Evolutionary conservation across 2,797 vertebrate species (phyloP), one percentile per base, ranked within the genome.

Genomic region (Enteromius paludinosus): DNA sequence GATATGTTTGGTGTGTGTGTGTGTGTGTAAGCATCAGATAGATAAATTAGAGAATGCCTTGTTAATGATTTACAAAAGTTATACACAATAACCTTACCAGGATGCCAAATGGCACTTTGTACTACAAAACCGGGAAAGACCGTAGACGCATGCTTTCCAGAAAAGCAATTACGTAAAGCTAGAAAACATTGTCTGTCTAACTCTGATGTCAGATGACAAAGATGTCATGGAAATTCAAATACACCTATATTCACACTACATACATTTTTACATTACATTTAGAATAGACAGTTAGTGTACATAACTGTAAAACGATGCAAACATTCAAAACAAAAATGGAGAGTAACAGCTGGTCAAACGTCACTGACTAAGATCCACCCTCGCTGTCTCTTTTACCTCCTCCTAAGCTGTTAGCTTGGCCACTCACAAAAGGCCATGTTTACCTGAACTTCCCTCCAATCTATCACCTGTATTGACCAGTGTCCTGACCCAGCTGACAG

Each of bases 11-110:
- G n/a, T 59, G 54, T 59, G 54, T 88, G 62, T 49, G 70, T 76
- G 20, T 76, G 10, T 82, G 73, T 77, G 18, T 59, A 38, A 79
- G 65, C 64, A 38, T 83, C 47, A 68, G 47, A 74, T 61, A 23
- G 33, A 61, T 80, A 74, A 20, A 81, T 65, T 84, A 76, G n/a
- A 28, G 43, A 87, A 86, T 83, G 64, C 68, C 82, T 86, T 64
- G 92, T 95, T 92, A 94, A 94, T 94, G 87, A 94, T 94, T 79
- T 91, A 92, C 87, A n/a, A 59, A 61, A 54, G 45, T 90, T 83
- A 85, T 84, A 89, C 86, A 88, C 89, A 82, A 74, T 78, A 81
- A 79, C 61, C 52, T 47, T 35, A 75, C 64, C 33, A 75, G 12
- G 11, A 41, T 12, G 28, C 20, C 38, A 45, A 65, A 73, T 54